Base-by-base conservation (phyloP, 2,888 invertebrate species). In the Oligia strigilis region DNA sequence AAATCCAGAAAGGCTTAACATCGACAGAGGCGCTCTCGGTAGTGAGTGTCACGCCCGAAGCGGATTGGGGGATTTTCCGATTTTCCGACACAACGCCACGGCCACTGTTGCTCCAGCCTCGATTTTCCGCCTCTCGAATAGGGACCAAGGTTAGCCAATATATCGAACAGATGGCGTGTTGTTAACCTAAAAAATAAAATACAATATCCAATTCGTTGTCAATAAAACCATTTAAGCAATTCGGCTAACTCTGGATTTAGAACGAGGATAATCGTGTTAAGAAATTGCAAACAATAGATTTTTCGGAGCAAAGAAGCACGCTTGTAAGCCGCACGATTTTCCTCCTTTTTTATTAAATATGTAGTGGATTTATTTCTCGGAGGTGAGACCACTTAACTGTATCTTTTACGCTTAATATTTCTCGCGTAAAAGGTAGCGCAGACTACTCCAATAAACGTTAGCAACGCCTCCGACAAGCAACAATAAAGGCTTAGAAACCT, bases 31-130 rank as follows among this genome's bases (percentile, higher is more conserved):
- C 90, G 90, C 91, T 91, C 87, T 88, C 83, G 74, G 87, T 89
- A 89, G 91, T 88, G 92, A 91, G 89, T 93, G 93, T 92, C 92
- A 90, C 91, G 90, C 91, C 91, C 82, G 87, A 86, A 93, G 92
- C 92, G 93, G 93, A 93, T 93, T 92, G 90, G 84, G 83, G 92
- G 93, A 92, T 94, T 94, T 93, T 88, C 89, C 91, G 93, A 94
- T 93, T 94, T 94, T 92, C 93, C 92, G 85, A 92, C 92, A 93
- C 92, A 92, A 91, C 91, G 91, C 90, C 89, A 86, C 89, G 86
- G 78, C 84, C 81, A 84, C 82, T 89, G 87, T 88, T 88, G 83
- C 89, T 88, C 80, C 82, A 86, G 80, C 89, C 88, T 90, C 91
- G 84, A 93, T 93, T 93, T 92, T 92, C 92, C 90, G 91, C 90